These are phyloP conservation scores for Microtus pennsylvanicus DNA, from an alignment of 2,113 vertebrate species.

Conservation along the genomic window DNA sequence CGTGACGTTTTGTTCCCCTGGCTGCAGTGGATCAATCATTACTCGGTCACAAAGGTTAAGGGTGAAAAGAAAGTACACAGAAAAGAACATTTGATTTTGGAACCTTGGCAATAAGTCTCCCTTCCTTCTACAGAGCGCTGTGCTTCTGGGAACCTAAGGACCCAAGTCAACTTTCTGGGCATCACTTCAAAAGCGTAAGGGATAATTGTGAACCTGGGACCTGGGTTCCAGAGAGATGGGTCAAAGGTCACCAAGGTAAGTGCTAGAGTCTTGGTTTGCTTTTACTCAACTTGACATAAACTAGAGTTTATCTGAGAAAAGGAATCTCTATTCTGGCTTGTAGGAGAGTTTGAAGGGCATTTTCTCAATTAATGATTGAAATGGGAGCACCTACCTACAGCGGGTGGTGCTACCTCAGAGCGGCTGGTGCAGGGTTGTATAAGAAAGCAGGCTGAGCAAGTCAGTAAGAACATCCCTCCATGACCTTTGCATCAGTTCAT, in stretches of 20 bases:
- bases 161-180: background rate
- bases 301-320: background rate
- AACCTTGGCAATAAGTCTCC: background rate
- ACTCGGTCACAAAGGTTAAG: background rate
- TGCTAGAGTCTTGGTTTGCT: background rate
- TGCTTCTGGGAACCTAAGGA: background rate
- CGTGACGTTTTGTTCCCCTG: background rate
- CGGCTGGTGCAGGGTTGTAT: background rate
- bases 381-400: background rate
- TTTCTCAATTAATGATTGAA: background rate
- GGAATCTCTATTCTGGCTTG: background rate
- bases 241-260: background rate
- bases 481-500: background rate
- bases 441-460: background rate
- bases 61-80: background rate
- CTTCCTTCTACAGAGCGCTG: background rate
- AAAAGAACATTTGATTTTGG: background rate
- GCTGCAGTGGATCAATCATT: no score
- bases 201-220: background rate
- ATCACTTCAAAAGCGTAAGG: background rate
- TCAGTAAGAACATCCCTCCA: background rate
- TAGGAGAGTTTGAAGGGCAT: background rate
- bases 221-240: background rate
- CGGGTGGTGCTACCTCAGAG: background rate
- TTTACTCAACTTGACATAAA: background rate